These are phyloP conservation scores for Neopelma chrysocephalum DNA, from an alignment of 2,797 vertebrate species.

Conservation along the genomic window DNA sequence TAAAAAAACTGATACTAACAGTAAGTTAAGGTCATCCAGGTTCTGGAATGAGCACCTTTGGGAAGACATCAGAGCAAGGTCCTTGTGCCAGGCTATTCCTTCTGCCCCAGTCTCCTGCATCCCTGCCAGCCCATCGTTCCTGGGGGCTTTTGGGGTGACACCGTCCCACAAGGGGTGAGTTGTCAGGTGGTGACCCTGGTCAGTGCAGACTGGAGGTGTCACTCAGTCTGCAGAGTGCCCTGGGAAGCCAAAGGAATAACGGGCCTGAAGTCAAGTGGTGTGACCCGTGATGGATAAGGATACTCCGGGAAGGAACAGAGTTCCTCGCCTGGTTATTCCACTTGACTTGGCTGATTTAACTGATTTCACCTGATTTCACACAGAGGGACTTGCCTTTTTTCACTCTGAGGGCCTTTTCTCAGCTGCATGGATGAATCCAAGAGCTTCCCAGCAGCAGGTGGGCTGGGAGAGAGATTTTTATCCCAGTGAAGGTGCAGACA, in stretches of 20 bases:
- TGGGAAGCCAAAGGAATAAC: not conserved
- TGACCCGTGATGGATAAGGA: not conserved
- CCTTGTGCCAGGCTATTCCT: not conserved
- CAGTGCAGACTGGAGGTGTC: not conserved
- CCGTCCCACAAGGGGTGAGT: not conserved
- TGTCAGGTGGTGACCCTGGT: not conserved
- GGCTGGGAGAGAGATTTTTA: not conserved
- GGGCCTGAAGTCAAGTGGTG: not conserved
- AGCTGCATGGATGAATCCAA: not conserved
- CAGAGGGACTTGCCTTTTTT: not conserved
- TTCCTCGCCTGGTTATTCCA: not conserved
- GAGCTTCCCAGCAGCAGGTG: not conserved
- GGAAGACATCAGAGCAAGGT: not conserved
- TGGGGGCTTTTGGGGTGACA: not conserved
- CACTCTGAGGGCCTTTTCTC: not conserved
- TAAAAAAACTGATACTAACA: not conserved
- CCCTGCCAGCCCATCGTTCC: accelerated
- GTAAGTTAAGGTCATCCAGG: not conserved
- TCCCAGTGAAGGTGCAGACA: not conserved
- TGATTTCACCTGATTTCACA: not conserved
- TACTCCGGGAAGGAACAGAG: not conserved
- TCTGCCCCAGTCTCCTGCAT: not conserved
- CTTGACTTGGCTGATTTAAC: not conserved
- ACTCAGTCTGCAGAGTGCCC: not conserved
- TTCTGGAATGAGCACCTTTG: not conserved